Base-by-base conservation (phyloP, 2,797 vertebrate genomes). In the Trachops cirrhosus region DNA sequence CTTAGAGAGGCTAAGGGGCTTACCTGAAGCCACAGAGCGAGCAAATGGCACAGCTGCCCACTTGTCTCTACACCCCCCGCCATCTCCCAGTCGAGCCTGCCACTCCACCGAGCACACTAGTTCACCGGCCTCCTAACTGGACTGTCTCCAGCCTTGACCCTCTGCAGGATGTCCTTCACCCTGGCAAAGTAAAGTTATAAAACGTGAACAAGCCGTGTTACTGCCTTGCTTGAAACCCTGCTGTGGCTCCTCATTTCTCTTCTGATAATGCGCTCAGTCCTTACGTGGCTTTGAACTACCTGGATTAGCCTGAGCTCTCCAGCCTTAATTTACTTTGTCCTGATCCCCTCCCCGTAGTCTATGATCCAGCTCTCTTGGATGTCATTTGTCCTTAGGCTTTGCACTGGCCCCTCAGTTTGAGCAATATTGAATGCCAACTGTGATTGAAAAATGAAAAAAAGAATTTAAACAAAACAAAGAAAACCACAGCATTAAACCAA, bases 21-120 rank as follows among this genome's bases (percentile, higher is more conserved):
- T 83, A 70, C 48, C 12, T 59, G 26, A 88, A 90, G 24, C 3
- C 41, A 75, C 3, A 39, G 41, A 44, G 52, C 0, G 2, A 77
- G 50, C 48, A 24, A 22, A 14, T 32, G 37, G 9, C 34, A 48
- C 4, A 10, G 41, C 1, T 0, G 0, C 7, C 24, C 26, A 29
- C 11, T 29, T 57, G 41, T 19, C n/a, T 29, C 15, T 34, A 0
- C 3, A 11, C 9, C 24, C 21, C 4, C 82, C 12, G 37, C 26
- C 64, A 16, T 29, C 68, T 41, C 22, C 37, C 32, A 12, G 5
- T 54, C 37, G 12, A 62, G 48, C 34, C 48, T 6, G 21, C 41
- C 10, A 3, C n/a, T 18, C 39, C 37, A 19, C 50, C 18, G 7
- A 0, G 37, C 32, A 14, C 32, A n/a, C 50, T 5, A 11, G n/a